Base-by-base conservation (phyloP, 2,888 invertebrate species). In the Dicranocentrus wangi region DNA sequence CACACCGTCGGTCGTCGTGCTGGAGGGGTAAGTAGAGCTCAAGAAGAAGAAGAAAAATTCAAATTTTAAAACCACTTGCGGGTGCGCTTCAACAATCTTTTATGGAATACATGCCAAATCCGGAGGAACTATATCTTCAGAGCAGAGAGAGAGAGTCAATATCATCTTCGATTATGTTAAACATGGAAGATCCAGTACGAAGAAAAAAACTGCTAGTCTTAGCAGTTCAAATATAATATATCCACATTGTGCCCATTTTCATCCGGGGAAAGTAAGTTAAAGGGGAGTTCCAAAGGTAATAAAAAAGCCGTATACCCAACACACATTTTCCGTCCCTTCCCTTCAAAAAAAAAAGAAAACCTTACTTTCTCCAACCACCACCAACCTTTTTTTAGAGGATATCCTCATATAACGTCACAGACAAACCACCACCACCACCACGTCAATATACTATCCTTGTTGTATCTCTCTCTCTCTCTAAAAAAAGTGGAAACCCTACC, bases 41-140 rank as follows among this genome's bases (percentile, higher is more conserved):
- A 42, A 42, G 3, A 13, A 3, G 39, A 32, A 63, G 39, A 32
- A n/a, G 15, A 63, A 73, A 63, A 73, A 65, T 53, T 73, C 63
- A 63, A 73, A 73, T 73, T 72, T 65, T 23, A 75, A 65, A 75
- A 66, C 43, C 73, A 73, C 65, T 63, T 73, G 73, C 65, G 65
- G 73, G n/a, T n/a, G n/a, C n/a, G 65, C 55, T 65, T 72, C 61
- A 51, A 51, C 43, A 47, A 55, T 10, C n/a, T n/a, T n/a, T n/a
- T n/a, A n/a, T n/a, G n/a, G n/a, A n/a, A n/a, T n/a, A n/a, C n/a
- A n/a, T n/a, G n/a, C n/a, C n/a, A n/a, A n/a, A n/a, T n/a, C n/a
- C n/a, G n/a, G n/a, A n/a, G n/a, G 15, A n/a, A 47, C 47, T 47
- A 32, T 10, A 32, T 32, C 1, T 19, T 17, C 51, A 51, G 8